Conservation (phyloP, 2,888 invertebrate species). For the Apodemia zela region DNA sequence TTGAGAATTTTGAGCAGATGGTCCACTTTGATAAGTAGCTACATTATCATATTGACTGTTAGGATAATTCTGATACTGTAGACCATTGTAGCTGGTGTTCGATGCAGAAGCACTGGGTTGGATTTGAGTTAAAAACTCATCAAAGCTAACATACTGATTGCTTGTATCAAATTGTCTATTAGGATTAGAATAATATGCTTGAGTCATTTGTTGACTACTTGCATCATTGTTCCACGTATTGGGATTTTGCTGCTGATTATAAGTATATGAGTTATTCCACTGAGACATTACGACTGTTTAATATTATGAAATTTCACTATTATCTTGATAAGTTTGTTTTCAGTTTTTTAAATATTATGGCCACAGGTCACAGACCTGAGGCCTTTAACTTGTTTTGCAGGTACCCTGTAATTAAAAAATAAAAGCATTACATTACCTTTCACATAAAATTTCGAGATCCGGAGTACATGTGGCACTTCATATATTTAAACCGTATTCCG, state of each 20-base stretch:
- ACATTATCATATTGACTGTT: conserved; percentile 45
- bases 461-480: conserved; percentile 52
- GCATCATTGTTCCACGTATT: conserved; percentile 58
- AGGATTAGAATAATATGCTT: conserved; percentile 49
- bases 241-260: conserved; percentile 57
- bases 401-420: conserved; percentile 37
- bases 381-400: conserved; percentile 35
- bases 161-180: conserved; percentile 50
- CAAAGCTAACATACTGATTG: conserved; percentile 68
- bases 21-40: conserved; percentile 50
- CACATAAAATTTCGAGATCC: conserved; percentile 36
- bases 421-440: conserved; percentile 35
- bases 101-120: conserved; percentile 47
- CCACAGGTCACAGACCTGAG: conserved; percentile 74
- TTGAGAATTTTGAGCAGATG: conserved; percentile 51
- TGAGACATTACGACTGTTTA: conserved; percentile 60
- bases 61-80: conserved; percentile 57
- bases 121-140: conserved; percentile 68
- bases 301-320: conserved; percentile 39
- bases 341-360: conserved; percentile 36
- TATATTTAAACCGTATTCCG: conserved; percentile 25
- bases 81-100: conserved; percentile 47
- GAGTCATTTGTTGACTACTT: conserved; percentile 56
- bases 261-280: conserved; percentile 69
- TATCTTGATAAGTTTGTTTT: conserved; percentile 35